Conservation (phyloP, 2,797 vertebrate genomes). For the Periparus ater region DNA sequence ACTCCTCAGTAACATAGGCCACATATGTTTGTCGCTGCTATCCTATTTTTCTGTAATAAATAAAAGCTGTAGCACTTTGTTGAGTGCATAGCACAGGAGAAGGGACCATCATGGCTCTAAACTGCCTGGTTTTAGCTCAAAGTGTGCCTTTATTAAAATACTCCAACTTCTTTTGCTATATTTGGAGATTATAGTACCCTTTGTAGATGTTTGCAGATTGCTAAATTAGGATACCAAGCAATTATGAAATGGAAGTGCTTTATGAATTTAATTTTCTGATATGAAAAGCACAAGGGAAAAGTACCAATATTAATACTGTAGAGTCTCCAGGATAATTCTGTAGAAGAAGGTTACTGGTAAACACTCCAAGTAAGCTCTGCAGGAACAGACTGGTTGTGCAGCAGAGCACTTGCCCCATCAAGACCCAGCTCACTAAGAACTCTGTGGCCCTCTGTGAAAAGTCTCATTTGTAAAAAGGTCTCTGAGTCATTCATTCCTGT, state of each 20-base stretch:
- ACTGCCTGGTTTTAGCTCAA: not conserved
- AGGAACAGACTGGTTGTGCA: not conserved
- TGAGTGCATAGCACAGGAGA: not conserved
- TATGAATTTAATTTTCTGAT: constrained; percentile 19
- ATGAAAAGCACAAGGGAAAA: not conserved
- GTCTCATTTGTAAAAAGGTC: not conserved
- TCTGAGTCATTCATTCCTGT: not conserved
- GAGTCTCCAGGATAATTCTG: not conserved
- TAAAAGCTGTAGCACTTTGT: not conserved
- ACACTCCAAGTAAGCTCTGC: not conserved
- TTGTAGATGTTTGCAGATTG: not conserved
- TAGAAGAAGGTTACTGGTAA: not conserved
- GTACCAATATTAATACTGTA: not conserved
- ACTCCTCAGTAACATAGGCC: not conserved
- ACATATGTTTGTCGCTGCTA: not conserved
- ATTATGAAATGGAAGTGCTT: not conserved
- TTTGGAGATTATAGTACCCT: not conserved
- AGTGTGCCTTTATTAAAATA: not conserved
- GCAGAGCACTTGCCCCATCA: not conserved
- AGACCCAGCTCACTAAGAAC: not conserved
- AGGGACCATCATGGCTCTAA: not conserved
- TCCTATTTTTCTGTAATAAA: not conserved
- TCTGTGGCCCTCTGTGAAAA: not conserved
- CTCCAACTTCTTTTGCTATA: not conserved
- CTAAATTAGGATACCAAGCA: not conserved